Base-by-base conservation (phyloP, 2,797 vertebrate species). In the Masticophis lateralis region DNA sequence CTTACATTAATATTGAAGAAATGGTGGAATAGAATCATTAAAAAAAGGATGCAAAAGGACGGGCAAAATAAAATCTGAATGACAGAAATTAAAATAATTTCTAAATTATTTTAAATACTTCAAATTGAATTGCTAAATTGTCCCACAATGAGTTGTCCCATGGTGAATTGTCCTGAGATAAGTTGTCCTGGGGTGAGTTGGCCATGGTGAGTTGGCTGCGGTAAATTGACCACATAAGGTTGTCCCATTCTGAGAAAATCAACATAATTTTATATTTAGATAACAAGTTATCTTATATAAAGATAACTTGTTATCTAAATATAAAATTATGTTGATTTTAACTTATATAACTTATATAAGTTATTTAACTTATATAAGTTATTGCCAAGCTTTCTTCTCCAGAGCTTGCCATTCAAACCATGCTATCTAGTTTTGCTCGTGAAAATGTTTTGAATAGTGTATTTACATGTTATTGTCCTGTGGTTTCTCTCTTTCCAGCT, bases 401-500 rank as follows among this genome's bases (percentile, higher is more conserved):
- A 28, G 60, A 87, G 16, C 53, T 69, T 57, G 12, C 22, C 16
- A 51, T 61, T 90, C 43, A 69, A 27, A 16, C 12, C 14, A 22
- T 57, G 28, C 32, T 63, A 16, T 55, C 92, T 69, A 86, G 16
- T 53, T 69, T 90, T 90, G 79, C 28, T 32, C 10, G 3, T 16
- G 57, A 91, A 59, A 74, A 51, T 25, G 83, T 37, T 28, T 87
- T 28, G n/a, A 53, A 28, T 22, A 3, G 28, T 91, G 25, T 37
- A 9, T 88, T 83, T 61, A 61, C 86, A 91, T 51, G 69, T 56
- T 69, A 37, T 56, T 66, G 28, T 13, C 59, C n/a, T 93, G 27
- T 28, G 94, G 43, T 94, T 43, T 51, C 0, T 94, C 43, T 88
- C 18, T 89, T 95, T 93, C 14, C 97, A 99, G 99, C 94, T 22